Percentiles rank a stretch among this genome's conserved stretches.
Evolutionary conservation across 1,140 invertebrate species (phyloP).

Genomic region (Homalodisca vitripennis): DNA sequence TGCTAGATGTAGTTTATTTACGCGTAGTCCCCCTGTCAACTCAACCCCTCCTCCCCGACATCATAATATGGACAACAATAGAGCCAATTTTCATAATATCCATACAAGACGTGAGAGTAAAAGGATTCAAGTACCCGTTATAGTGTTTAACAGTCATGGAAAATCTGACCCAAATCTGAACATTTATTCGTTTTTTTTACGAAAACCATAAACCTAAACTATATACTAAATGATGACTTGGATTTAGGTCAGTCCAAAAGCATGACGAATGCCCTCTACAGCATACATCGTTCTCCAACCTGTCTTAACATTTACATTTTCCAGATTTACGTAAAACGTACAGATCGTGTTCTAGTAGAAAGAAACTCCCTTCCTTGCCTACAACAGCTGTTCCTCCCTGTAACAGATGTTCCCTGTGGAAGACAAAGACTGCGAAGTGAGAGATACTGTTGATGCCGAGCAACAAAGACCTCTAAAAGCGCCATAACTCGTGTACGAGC

Average conservation of each 20-base stretch:
- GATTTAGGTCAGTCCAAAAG: background rate
- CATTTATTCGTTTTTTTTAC: background rate
- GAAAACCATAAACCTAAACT: background rate
- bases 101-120: no score
- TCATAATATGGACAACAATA: no score
- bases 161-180: no score
- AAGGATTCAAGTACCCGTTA: no score
- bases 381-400: background rate
- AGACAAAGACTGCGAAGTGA: background rate
- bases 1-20: no score
- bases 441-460: background rate
- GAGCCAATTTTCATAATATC: no score
- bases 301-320: background rate
- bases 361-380: background rate
- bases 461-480: conserved; percentile 12
- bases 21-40: no score
- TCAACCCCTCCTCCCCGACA: no score
- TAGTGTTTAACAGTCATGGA: no score
- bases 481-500: background rate
- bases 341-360: background rate
- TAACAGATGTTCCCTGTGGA: conserved; percentile 14
- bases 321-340: background rate
- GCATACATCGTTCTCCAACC: background rate
- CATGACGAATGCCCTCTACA: background rate
- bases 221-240: background rate